Evolutionary conservation across 37 sponge, comb jelly and placozoan species (phyloP), one percentile per base, ranked within the genome.

Genomic region (Mnemiopsis leidyi): DNA sequence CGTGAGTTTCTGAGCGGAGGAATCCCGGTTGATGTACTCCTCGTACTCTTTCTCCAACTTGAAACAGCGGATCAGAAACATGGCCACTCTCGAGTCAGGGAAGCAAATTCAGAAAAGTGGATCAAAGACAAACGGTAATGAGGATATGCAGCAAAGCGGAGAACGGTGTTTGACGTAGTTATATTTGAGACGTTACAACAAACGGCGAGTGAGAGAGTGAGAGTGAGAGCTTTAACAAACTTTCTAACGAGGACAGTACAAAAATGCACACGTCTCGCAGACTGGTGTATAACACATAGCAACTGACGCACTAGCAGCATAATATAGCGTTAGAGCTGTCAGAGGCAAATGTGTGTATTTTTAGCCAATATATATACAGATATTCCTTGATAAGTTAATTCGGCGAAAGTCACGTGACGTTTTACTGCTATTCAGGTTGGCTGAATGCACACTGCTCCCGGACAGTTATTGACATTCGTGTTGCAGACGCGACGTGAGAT

Each of bases 1-100:
- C 1, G 32, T 38, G 40, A 37, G 36, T 77, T 77, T 77, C 1
- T 28, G 20, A 3, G 25, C 48, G 30, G 82, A 23, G 82, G 34
- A 33, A 20, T 38, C 61, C 26, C 39, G 18, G 23, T 40, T 40
- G 0, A 85, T 28, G 48, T 85, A 85, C 26, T 85, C 61, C 24
- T 85, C 90, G 36, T 79, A 79, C 21, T 79, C 82, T 25, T 40
- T 38, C 30, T 85, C 90, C 25, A 85, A 29, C 3, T 40, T 38
- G 29, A 85, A 85, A 39, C 90, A 85, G 2, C 90, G 39, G 0
- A 85, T 20, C 7, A 85, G 35, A 38, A 85, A 85, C 90, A 85
- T 85, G 90, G 40, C 23, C 0, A 13, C 23, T n/a, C n/a, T n/a
- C n/a, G n/a, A n/a, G n/a, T n/a, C n/a, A n/a, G n/a, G n/a, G n/a